A percentile compares a stretch with the other conserved stretches of the same genome.
phyloP scores from a whole-genome alignment of 2,113 vertebrate species.

The Scomber colias region DNA sequence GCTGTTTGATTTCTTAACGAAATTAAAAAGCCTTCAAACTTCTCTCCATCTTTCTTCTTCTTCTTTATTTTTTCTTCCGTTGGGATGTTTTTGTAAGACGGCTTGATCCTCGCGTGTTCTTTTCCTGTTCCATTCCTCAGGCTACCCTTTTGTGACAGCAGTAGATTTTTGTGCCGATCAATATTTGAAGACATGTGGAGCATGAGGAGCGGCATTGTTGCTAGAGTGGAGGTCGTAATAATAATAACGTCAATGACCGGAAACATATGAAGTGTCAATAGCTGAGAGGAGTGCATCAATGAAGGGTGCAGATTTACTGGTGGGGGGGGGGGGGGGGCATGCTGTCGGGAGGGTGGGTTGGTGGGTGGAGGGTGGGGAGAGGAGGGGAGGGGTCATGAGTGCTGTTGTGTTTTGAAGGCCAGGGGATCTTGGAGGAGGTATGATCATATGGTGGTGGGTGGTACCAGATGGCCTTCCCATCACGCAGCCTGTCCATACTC shows the following conservation, averaged over 20 bases:
- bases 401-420: slow-evolving; percentile 37
- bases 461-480: slow-evolving; percentile 68
- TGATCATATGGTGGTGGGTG: slow-evolving; percentile 50
- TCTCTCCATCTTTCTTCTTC: neutral
- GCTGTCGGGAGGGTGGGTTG: too few relatives aligned
- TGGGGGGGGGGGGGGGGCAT: neutral
- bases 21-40: slow-evolving; percentile 65
- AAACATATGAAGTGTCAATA: slow-evolving; percentile 66
- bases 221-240: slow-evolving; percentile 45
- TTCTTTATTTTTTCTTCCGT: neutral
- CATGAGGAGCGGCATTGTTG: slow-evolving; percentile 64
- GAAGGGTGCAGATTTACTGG: slow-evolving; percentile 3
- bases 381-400: neutral
- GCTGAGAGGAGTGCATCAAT: slow-evolving; percentile 37
- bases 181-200: slow-evolving; percentile 79
- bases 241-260: slow-evolving; percentile 75
- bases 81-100: slow-evolving; percentile 39
- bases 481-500: slow-evolving; percentile 41
- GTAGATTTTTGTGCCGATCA: slow-evolving; percentile 60
- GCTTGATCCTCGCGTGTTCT: slow-evolving; percentile 17
- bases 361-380: neutral
- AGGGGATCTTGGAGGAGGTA: slow-evolving; percentile 24
- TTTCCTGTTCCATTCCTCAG: slow-evolving; percentile 31
- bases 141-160: slow-evolving; percentile 37
- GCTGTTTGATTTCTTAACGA: slow-evolving; percentile 58